A percentile compares a stretch with the other conserved stretches of the same genome.
Evolutionary conservation across 1,140 invertebrate species (phyloP).

Genomic region (Laupala kohalensis): DNA sequence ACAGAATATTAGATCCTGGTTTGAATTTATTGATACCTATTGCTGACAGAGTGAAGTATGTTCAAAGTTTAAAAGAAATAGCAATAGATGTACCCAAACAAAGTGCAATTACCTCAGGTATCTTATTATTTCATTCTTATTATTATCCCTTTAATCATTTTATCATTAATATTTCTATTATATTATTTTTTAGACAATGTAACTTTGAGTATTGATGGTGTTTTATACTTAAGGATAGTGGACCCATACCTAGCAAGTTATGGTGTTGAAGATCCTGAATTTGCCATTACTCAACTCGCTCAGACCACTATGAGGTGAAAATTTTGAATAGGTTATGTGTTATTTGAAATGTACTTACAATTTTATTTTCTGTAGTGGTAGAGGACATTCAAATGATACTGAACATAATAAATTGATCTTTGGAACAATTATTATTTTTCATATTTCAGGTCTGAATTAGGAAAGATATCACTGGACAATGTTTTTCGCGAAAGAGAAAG

Average conservation of each 20-base stretch:
- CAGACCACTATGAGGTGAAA: constrained; percentile 89
- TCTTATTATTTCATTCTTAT: constrained; percentile 17
- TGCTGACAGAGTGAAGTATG: constrained; percentile 90
- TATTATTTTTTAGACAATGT: constrained; percentile 67
- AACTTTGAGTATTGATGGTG: constrained; percentile 90
- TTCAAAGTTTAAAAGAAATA: constrained; percentile 98
- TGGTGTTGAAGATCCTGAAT: constrained; percentile 98
- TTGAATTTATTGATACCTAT: constrained; percentile 88
- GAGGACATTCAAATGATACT: too few relatives aligned
- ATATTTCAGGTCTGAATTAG: constrained; percentile 70
- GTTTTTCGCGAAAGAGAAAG: constrained; percentile 94
- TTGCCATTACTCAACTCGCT: constrained; percentile 95
- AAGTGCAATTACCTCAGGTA: constrained; percentile 86
- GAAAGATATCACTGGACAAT: constrained; percentile 95
- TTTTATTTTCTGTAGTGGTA: neutral
- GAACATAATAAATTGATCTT: neutral
- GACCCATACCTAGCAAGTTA: constrained; percentile 92
- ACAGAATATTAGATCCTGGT: constrained; percentile 84
- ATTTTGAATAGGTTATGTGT: constrained; percentile 6
- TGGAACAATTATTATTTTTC: constrained; percentile 4
- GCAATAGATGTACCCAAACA: constrained; percentile 98
- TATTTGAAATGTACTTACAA: neutral
- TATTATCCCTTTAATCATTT: constrained; percentile 20
- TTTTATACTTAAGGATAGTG: constrained; percentile 86
- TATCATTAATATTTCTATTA: constrained; percentile 5